Evolutionary conservation across 2,797 vertebrate genomes (phyloP).

Genomic region (Fundulus diaphanus): DNA sequence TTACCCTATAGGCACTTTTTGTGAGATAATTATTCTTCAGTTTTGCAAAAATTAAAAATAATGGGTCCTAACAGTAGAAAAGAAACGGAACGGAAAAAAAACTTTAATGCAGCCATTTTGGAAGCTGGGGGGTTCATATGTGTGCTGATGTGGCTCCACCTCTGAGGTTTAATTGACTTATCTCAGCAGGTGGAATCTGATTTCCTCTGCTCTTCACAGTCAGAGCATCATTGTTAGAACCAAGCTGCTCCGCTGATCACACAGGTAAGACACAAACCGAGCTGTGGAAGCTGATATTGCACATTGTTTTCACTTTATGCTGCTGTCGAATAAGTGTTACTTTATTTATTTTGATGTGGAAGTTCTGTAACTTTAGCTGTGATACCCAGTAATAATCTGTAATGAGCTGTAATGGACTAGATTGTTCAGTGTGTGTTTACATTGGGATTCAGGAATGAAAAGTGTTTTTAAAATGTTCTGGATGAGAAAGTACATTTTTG

Average conservation of each 20-base stretch:
- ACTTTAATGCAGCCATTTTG: background rate
- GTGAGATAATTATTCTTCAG: background rate
- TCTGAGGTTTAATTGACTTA: conserved; percentile 69
- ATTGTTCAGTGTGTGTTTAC: background rate
- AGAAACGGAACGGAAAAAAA: background rate
- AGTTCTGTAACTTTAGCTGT: background rate
- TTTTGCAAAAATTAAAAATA: background rate
- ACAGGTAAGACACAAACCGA: conserved; percentile 58
- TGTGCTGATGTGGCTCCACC: conserved; percentile 50
- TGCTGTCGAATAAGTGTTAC: background rate
- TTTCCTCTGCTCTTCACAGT: conserved; percentile 39
- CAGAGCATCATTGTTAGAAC: conserved; percentile 34
- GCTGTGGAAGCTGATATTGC: background rate
- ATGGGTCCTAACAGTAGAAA: background rate
- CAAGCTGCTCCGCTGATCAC: conserved; percentile 35
- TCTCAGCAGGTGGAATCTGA: conserved; percentile 40
- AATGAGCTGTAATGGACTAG: background rate
- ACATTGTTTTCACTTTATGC: background rate
- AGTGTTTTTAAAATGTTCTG: background rate
- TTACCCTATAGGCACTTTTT: background rate
- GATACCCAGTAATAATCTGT: background rate
- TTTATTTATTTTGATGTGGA: background rate
- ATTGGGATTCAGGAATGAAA: background rate
- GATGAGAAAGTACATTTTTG: background rate
- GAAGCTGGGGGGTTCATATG: conserved; percentile 27